These are phyloP conservation scores for Actenoides lindsayi DNA, from an alignment of 2,113 vertebrate genomes.

Conservation along the genomic window DNA sequence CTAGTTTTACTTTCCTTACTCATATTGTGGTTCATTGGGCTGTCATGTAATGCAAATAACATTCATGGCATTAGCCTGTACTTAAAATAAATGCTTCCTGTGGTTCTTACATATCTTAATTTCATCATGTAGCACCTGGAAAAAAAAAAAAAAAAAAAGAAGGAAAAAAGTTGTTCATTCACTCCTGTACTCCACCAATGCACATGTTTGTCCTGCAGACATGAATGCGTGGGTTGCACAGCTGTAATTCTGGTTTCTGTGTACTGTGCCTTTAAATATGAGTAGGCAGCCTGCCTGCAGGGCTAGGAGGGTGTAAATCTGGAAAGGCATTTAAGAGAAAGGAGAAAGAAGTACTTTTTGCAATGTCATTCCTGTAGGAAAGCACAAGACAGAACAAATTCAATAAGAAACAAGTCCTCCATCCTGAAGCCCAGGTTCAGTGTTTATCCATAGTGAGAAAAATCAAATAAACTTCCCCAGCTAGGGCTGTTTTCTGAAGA, in stretches of 20 bases:
- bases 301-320: conserved; percentile 37
- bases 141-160: not conserved
- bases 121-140: conserved; percentile 48
- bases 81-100: conserved; percentile 66
- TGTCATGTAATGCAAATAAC: conserved; percentile 60
- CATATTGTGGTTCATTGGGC: conserved; percentile 32
- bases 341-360: conserved; percentile 17
- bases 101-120: conserved; percentile 45
- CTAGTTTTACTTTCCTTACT: conserved; percentile 30
- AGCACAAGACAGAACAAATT: conserved; percentile 21
- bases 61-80: conserved; percentile 48
- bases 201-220: conserved; percentile 48
- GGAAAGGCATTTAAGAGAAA: conserved; percentile 43
- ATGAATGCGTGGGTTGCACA: not conserved
- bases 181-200: not conserved
- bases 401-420: not conserved
- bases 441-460: not conserved
- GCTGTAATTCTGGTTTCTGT: conserved; percentile 48
- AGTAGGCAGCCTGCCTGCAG: conserved; percentile 47
- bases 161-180: conserved; percentile 3
- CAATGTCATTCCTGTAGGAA: conserved; percentile 33
- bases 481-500: not conserved
- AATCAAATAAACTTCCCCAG: not conserved
- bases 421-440: not conserved
- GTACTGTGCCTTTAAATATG: conserved; percentile 35